Evolutionary conservation across 2,888 invertebrate genomes (phyloP), one percentile per base, ranked within the genome.

Genomic region (Sialis fuliginosa): DNA sequence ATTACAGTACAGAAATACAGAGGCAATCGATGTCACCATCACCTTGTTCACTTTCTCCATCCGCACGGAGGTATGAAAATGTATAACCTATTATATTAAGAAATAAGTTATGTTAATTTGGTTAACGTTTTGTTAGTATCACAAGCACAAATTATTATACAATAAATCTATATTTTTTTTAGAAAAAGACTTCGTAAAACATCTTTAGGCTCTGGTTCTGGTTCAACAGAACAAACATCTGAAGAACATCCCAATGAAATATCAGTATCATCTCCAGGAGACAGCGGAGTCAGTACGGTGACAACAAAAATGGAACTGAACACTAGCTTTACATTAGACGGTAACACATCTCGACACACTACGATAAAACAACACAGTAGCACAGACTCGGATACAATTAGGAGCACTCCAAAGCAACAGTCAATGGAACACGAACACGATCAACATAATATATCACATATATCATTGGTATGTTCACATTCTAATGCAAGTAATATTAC

Each of bases 11-110:
- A 46, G 74, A 67, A 62, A 62, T 58, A 40, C 71, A 70, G 55
- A 66, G 74, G 46, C 72, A 73, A 48, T 77, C 79, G n/a, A 65
- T 76, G 31, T 77, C 78, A 31, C 75, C 77, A 12, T 77, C 84
- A 8, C 70, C 77, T 33, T 70, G 73, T 57, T 71, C 70, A 51
- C 64, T 67, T 58, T 73, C 75, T 47, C 73, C 74, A 0, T 55
- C 59, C 42, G 60, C 60, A 49, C 61, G 60, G 58, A 58, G 64
- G 65, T 65, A 58, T 48, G 37, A 7, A 22, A 22, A 22, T 22
- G 5, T 22, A 22, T 34, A 34, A 42, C n/a, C 45, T 9, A 33
- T 48, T 41, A 45, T 7, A 12, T 12, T 10, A 40, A 40, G 9
- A 10, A 9, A 9, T 2, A 35, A 4, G 9, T 35, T 35, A 35